A percentile compares a stretch with the other conserved stretches of the same genome.
Evolutionary conservation across 1,140 invertebrate genomes (phyloP).

Genomic region (Drosophila quadrilineata): DNA sequence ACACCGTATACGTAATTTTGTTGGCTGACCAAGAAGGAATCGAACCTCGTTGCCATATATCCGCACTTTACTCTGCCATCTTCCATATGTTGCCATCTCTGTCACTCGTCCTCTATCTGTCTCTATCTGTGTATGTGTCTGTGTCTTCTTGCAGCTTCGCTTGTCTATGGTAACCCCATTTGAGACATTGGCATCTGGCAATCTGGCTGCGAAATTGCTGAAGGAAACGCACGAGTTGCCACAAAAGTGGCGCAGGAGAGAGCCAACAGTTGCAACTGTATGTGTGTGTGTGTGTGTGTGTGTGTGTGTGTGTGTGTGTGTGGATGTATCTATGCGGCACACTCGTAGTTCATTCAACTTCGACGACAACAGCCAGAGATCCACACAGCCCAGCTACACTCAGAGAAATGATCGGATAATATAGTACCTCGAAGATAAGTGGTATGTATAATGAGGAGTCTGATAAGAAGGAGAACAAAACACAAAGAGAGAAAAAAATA

Average conservation of each 20-base stretch:
- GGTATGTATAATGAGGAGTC: no score
- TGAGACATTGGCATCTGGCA: conserved; percentile 54
- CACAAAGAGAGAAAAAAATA: no score
- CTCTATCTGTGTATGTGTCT: not conserved
- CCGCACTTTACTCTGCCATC: not conserved
- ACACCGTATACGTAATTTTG: conserved; percentile 74
- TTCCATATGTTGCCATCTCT: not conserved
- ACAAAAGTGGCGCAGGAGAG: conserved; percentile 52
- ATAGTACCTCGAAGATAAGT: no score
- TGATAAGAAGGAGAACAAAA: no score
- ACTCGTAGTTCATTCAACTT: conserved; percentile 74
- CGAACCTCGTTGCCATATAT: conserved; percentile 41
- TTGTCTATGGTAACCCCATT: conserved; percentile 64
- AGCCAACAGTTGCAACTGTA: conserved; percentile 10
- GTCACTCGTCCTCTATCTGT: not conserved
- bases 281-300: not conserved
- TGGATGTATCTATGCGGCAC: conserved; percentile 39
- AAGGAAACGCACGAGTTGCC: conserved; percentile 75
- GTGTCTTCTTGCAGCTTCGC: no score
- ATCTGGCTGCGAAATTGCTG: conserved; percentile 69
- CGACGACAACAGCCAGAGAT: conserved; percentile 12
- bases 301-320: not conserved
- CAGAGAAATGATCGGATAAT: not conserved
- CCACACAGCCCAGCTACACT: conserved; percentile 10
- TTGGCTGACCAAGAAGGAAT: conserved; percentile 70